Evolutionary conservation across 2,888 invertebrate species (phyloP).

Genomic region (Charanyca ferruginea): DNA sequence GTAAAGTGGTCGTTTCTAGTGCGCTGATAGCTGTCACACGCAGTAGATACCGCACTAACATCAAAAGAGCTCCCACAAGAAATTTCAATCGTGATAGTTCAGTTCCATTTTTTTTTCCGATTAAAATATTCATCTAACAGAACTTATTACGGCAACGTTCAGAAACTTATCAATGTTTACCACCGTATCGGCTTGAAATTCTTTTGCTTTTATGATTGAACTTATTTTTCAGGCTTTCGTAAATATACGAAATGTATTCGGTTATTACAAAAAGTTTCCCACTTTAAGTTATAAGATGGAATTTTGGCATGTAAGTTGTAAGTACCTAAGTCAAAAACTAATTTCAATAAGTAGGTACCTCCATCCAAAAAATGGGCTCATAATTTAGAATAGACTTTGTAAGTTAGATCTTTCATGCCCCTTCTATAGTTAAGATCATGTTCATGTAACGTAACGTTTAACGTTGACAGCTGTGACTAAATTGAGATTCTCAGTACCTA

Average conservation of each 20-base stretch:
- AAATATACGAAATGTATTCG: slow-evolving; percentile 30
- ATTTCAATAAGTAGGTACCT: slow-evolving; percentile 19
- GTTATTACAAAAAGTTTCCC: slow-evolving; percentile 40
- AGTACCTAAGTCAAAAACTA: slow-evolving; percentile 18
- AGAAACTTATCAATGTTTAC: slow-evolving; percentile 49
- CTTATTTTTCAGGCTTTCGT: slow-evolving; percentile 28
- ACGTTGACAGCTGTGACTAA: neutral
- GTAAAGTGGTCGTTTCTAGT: slow-evolving; percentile 16
- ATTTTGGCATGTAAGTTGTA: slow-evolving; percentile 20
- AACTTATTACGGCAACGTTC: slow-evolving; percentile 29
- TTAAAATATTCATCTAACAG: slow-evolving; percentile 35
- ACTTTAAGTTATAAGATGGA: slow-evolving; percentile 24
- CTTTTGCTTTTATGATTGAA: slow-evolving; percentile 35
- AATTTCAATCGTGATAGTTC: slow-evolving; percentile 34
- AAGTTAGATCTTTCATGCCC: neutral
- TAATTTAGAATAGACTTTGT: slow-evolving; percentile 1
- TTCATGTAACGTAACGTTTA: neutral
- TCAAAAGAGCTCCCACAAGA: slow-evolving; percentile 21
- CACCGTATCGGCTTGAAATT: slow-evolving; percentile 28
- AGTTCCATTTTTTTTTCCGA: slow-evolving; percentile 17
- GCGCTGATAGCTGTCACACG: slow-evolving; percentile 32
- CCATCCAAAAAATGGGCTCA: slow-evolving; percentile 1
- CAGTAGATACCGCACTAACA: slow-evolving; percentile 18
- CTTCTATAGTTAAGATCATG: neutral
- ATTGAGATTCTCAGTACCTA: neutral